A percentile compares a stretch with the other conserved stretches of the same genome.
Conservation (phyloP, 2,113 vertebrate species). For the Indri indri region DNA sequence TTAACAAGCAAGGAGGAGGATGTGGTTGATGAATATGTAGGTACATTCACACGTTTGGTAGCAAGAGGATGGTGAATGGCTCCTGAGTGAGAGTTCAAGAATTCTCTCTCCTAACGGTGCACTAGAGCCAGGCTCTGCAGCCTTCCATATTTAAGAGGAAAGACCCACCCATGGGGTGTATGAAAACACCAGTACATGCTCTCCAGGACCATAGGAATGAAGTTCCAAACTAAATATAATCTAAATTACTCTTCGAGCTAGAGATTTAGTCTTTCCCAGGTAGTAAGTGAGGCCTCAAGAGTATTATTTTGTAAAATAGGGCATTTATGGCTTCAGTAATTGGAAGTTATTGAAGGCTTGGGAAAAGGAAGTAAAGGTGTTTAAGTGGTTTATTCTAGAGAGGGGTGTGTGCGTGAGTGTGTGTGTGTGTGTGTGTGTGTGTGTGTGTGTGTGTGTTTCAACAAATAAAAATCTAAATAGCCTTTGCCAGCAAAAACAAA, state of each 20-base stretch:
- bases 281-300: constrained; percentile 18
- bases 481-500: not conserved
- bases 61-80: not conserved
- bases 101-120: not conserved
- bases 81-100: not conserved
- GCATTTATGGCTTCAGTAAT: constrained; percentile 52
- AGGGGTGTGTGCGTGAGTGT: not conserved
- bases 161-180: not conserved
- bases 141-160: not conserved
- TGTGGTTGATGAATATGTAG: not conserved
- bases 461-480: not conserved
- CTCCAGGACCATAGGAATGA: not conserved
- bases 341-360: constrained; percentile 43
- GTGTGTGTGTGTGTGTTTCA: not conserved
- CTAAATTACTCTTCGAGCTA: constrained; percentile 5
- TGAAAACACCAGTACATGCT: not conserved
- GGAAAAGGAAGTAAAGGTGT: constrained; percentile 17
- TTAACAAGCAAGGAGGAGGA: not conserved
- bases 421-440: not conserved
- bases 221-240: not conserved
- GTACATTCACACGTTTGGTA: not conserved
- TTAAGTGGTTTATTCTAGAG: not conserved
- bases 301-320: constrained; percentile 50
- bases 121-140: not conserved
- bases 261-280: not conserved